These are phyloP conservation scores for Anabacerthia variegaticeps DNA, from an alignment of 2,797 vertebrate species.

Conservation along the genomic window DNA sequence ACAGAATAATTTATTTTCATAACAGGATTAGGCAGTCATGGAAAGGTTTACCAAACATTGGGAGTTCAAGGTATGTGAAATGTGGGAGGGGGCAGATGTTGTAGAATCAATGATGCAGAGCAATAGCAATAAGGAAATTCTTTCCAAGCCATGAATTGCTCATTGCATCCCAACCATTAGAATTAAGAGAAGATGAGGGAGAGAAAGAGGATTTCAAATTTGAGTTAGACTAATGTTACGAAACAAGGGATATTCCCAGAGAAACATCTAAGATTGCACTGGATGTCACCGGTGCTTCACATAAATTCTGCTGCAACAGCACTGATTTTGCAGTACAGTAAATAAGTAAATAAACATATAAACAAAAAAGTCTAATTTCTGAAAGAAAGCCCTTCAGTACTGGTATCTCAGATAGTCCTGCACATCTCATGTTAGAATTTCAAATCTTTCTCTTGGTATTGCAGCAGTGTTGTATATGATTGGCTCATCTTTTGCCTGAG, in stretches of 20 bases:
- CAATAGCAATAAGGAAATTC: conserved; percentile 38
- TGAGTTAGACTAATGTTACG: conserved; percentile 71
- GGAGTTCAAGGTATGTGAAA: conserved; percentile 77
- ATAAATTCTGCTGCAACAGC: conserved; percentile 34
- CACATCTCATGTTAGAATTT: conserved; percentile 37
- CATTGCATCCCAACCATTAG: conserved; percentile 53
- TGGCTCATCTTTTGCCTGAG: background rate
- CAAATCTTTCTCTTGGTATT: conserved; percentile 24
- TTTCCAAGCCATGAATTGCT: conserved; percentile 29
- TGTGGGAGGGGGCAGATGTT: conserved; percentile 74
- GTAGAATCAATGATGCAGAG: conserved; percentile 58
- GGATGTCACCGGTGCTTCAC: conserved; percentile 32
- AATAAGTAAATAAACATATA: background rate
- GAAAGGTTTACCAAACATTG: conserved; percentile 65
- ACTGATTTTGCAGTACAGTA: conserved; percentile 25
- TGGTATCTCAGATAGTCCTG: conserved; percentile 63
- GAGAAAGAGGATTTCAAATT: conserved; percentile 71
- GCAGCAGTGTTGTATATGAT: conserved; percentile 5
- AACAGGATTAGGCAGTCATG: conserved; percentile 78
- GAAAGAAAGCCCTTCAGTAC: conserved; percentile 68
- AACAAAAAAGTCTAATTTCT: conserved; percentile 62
- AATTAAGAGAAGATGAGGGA: conserved; percentile 69
- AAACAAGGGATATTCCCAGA: conserved; percentile 57
- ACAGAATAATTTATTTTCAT: conserved; percentile 71
- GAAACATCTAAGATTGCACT: conserved; percentile 15